Evolutionary conservation across 2,797 vertebrate species (phyloP).

Genomic region (Anabacerthia variegaticeps): DNA sequence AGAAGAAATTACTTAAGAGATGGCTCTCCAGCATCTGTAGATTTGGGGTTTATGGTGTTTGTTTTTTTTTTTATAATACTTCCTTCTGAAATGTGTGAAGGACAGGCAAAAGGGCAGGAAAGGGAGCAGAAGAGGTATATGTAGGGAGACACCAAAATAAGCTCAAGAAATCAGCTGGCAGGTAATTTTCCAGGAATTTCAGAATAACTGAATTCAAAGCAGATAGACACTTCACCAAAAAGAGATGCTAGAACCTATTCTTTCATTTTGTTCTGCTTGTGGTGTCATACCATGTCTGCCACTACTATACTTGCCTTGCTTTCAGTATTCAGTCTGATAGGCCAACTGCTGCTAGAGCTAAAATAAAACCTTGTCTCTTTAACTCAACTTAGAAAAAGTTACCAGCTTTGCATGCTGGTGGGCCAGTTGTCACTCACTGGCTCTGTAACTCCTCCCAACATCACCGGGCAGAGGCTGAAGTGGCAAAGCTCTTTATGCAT

Average conservation of each 20-base stretch:
- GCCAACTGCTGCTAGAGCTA: neutral
- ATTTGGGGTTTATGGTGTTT: slow-evolving; percentile 22
- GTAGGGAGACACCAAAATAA: neutral
- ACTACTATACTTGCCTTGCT: neutral
- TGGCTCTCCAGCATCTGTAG: slow-evolving; percentile 61
- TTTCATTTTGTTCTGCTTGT: neutral
- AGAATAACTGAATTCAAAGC: neutral
- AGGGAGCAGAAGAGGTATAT: neutral
- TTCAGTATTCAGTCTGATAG: neutral
- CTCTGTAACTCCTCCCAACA: neutral
- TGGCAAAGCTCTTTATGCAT: neutral
- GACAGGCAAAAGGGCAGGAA: neutral
- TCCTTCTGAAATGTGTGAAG: slow-evolving; percentile 48
- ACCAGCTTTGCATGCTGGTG: neutral
- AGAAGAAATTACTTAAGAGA: slow-evolving; percentile 74
- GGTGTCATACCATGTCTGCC: neutral
- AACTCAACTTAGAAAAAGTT: neutral
- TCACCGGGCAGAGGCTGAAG: neutral
- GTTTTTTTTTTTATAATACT: neutral
- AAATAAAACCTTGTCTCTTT: neutral
- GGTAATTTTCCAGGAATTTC: neutral
- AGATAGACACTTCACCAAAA: neutral
- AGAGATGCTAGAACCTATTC: neutral
- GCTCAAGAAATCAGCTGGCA: neutral
- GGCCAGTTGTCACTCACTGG: neutral